Percentiles rank a stretch among this genome's conserved stretches.
Evolutionary conservation across 2,888 invertebrate species (phyloP).

Genomic region (Drosophila flavopinicola): DNA sequence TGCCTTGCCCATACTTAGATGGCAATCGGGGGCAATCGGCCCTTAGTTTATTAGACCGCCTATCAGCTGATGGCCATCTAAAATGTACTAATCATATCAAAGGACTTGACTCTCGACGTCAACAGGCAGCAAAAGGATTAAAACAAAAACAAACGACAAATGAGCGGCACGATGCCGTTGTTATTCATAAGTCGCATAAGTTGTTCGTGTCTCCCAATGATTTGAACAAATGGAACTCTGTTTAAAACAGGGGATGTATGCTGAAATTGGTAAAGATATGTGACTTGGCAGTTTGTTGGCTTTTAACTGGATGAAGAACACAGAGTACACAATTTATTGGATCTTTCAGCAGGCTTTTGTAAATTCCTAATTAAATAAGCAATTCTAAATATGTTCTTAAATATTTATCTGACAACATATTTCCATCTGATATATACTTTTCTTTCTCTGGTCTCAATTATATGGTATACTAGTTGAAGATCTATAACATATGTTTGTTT

Average conservation of each 20-base stretch:
- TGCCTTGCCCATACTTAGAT: not conserved
- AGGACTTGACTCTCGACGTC: constrained; percentile 47
- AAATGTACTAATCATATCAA: constrained; percentile 62
- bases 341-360: no score
- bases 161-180: constrained; percentile 80
- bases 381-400: no score
- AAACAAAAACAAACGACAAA: constrained; percentile 41
- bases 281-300: not conserved
- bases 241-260: constrained; percentile 7
- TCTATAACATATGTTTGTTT: no score
- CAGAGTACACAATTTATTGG: no score
- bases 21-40: constrained; percentile 7
- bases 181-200: constrained; percentile 43
- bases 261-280: not conserved
- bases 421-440: no score
- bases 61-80: constrained; percentile 17
- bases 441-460: no score
- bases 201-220: constrained; percentile 6
- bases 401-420: no score
- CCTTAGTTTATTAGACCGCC: constrained; percentile 17
- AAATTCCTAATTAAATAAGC: no score
- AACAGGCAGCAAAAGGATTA: constrained; percentile 37
- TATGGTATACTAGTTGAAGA: no score
- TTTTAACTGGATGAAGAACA: not conserved
- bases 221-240: constrained; percentile 4